Conservation (phyloP, 1,140 invertebrate species). For the Drosophila arawakana region DNA sequence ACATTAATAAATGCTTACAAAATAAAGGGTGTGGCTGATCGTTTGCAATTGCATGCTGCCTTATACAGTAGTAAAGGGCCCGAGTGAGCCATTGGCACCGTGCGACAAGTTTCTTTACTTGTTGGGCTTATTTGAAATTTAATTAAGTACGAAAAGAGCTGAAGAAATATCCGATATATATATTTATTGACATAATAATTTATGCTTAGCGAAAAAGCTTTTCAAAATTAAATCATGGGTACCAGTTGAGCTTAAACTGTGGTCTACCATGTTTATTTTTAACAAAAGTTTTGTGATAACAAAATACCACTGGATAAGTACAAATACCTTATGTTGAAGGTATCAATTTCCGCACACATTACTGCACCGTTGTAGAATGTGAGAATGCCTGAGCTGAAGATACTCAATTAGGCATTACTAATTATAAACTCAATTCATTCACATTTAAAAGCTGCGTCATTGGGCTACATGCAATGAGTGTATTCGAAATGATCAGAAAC, state of each 20-base stretch:
- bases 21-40: conserved; percentile 41
- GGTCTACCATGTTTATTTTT: background rate
- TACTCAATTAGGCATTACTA: conserved; percentile 14
- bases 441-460: conserved; percentile 24
- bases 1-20: too few relatives aligned
- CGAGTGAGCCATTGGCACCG: conserved; percentile 18
- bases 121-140: background rate
- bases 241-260: background rate
- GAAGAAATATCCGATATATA: too few relatives aligned
- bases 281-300: conserved; percentile 6
- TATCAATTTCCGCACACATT: conserved; percentile 26
- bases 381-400: conserved; percentile 4
- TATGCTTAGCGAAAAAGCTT: background rate
- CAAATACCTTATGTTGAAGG: conserved; percentile 1
- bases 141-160: background rate
- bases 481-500: conserved; percentile 1
- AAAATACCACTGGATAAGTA: background rate
- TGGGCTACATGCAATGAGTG: background rate
- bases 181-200: too few relatives aligned
- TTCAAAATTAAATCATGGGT: background rate
- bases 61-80: background rate
- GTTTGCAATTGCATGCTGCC: conserved; percentile 36
- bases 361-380: conserved; percentile 11
- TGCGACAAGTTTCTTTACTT: background rate
- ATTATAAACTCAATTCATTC: conserved; percentile 16